phyloP scores from a whole-genome alignment of 2,113 vertebrate species.

The Ranitomeya variabilis region DNA sequence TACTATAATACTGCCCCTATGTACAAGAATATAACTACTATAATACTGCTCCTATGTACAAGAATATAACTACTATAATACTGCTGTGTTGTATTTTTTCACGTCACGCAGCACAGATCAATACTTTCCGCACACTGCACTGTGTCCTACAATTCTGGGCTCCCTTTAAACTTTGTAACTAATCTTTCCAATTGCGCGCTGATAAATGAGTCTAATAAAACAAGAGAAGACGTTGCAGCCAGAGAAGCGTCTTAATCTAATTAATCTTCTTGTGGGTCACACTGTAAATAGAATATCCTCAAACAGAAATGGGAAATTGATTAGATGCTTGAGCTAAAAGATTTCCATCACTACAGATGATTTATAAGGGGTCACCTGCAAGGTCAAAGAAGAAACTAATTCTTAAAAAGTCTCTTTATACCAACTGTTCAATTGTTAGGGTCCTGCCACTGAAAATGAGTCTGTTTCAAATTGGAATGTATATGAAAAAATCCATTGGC shows the following conservation, averaged over 20 bases:
- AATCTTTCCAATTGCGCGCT: slow-evolving; percentile 8
- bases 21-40: neutral
- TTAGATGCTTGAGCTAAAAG: neutral
- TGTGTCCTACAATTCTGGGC: neutral
- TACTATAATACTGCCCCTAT: too few relatives aligned
- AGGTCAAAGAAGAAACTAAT: neutral
- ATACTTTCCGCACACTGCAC: neutral
- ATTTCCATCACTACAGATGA: slow-evolving; percentile 1
- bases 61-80: neutral
- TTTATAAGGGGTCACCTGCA: slow-evolving; percentile 16
- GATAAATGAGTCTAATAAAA: slow-evolving; percentile 49
- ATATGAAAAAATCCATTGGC: neutral
- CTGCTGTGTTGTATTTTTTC: neutral
- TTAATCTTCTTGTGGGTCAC: slow-evolving; percentile 43
- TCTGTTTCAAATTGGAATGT: neutral
- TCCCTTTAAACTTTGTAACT: neutral
- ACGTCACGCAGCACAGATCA: neutral
- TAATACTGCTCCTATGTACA: neutral
- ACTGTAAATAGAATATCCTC: slow-evolving; percentile 42
- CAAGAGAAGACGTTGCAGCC: neutral
- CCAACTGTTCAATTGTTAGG: neutral
- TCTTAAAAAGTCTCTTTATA: neutral
- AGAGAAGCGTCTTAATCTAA: slow-evolving; percentile 29
- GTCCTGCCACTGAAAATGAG: neutral
- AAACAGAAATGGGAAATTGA: slow-evolving; percentile 39